These are phyloP conservation scores for Mystacides longicornis DNA, from an alignment of 2,888 invertebrate genomes.

Conservation along the genomic window DNA sequence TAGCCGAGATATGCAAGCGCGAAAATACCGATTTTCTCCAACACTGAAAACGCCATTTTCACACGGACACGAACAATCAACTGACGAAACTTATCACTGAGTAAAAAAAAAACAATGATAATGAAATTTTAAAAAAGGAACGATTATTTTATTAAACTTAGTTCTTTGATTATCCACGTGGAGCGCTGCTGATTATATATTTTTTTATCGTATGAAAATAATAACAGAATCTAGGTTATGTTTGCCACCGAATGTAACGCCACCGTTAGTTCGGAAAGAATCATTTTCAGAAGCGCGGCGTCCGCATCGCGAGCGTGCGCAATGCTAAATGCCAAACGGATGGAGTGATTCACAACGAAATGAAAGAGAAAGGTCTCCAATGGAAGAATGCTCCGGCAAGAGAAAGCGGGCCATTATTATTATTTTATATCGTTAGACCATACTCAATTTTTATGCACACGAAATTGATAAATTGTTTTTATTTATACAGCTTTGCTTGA, in stretches of 20 bases:
- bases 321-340: not conserved
- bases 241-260: not conserved
- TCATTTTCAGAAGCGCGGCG: not conserved
- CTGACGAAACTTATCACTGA: not conserved
- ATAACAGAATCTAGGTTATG: not conserved
- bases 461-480: too few relatives aligned
- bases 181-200: not conserved
- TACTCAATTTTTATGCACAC: too few relatives aligned
- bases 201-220: not conserved
- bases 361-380: not conserved
- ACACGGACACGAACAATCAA: not conserved
- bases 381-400: not conserved
- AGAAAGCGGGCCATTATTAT: slow-evolving; percentile 2
- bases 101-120: too few relatives aligned
- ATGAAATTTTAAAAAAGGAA: too few relatives aligned
- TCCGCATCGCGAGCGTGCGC: slow-evolving; percentile 1
- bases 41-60: slow-evolving; percentile 28
- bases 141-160: not conserved
- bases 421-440: too few relatives aligned
- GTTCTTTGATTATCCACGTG: not conserved
- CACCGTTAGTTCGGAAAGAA: not conserved
- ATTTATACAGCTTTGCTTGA: too few relatives aligned
- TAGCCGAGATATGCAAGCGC: slow-evolving; percentile 35
- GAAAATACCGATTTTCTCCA: slow-evolving; percentile 46
- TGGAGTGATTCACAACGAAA: not conserved